Conservation (phyloP, 2,888 invertebrate species). For the Drosophila emarginata region DNA sequence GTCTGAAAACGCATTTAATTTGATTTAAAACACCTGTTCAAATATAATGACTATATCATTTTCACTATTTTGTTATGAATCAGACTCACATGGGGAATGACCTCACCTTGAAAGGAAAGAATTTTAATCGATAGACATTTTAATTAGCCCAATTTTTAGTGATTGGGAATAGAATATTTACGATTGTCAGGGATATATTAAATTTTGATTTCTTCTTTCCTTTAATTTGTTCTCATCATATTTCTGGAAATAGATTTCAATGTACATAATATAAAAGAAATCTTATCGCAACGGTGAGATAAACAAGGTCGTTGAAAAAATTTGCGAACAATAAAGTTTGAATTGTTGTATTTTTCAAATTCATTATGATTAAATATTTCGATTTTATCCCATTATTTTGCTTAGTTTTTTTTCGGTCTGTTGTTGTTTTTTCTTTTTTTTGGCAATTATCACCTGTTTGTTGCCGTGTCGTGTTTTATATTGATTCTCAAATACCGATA, state of each 20-base stretch:
- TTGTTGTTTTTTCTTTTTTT: slow-evolving; percentile 27
- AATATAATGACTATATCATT: neutral
- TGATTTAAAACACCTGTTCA: neutral
- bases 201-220: neutral
- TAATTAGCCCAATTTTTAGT: neutral
- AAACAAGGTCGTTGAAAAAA: slow-evolving; percentile 54
- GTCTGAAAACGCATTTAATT: neutral
- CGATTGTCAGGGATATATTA: neutral
- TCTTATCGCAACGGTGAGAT: slow-evolving; percentile 49
- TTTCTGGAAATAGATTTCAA: neutral
- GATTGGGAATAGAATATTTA: neutral
- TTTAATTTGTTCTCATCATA: neutral
- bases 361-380: neutral
- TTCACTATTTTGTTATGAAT: neutral
- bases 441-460: slow-evolving; percentile 45
- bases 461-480: slow-evolving; percentile 42
- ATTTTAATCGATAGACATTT: slow-evolving; percentile 10
- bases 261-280: neutral
- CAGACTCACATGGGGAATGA: slow-evolving; percentile 7
- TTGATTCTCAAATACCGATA: slow-evolving; percentile 50
- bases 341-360: neutral
- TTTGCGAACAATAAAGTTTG: slow-evolving; percentile 3
- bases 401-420: neutral
- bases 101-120: slow-evolving; percentile 10
- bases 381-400: neutral